Percentiles rank a stretch among this genome's conserved stretches.
These are phyloP conservation scores for Rousettus madagascariensis DNA, from an alignment of 2,797 vertebrate genomes.

Conservation along the genomic window DNA sequence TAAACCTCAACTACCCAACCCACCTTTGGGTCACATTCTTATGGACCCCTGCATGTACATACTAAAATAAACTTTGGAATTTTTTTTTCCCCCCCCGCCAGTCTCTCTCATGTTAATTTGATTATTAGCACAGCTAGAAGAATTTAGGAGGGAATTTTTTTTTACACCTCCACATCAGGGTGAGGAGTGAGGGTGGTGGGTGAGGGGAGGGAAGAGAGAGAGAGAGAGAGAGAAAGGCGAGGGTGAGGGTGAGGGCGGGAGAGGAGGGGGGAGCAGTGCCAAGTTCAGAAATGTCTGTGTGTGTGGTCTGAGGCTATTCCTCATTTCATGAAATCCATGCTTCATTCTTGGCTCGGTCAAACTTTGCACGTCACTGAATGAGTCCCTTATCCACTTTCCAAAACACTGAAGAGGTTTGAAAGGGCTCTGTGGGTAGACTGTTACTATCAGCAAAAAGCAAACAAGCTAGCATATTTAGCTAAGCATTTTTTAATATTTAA, in stretches of 20 bases:
- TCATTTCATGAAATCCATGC: constrained; percentile 82
- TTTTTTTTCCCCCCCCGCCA: neutral
- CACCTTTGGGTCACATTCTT: neutral
- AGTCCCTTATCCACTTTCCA: constrained; percentile 87
- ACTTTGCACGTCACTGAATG: constrained; percentile 84
- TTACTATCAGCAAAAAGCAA: constrained; percentile 87
- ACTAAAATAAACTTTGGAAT: neutral
- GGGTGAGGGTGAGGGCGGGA: neutral
- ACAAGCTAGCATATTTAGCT: constrained; percentile 82
- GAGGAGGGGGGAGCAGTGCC: neutral
- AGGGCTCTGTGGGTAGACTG: constrained; percentile 82
- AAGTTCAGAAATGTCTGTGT: constrained; percentile 80
- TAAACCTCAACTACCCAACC: neutral
- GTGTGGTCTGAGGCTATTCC: constrained; percentile 86
- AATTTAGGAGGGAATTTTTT: neutral
- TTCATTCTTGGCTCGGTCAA: constrained; percentile 83
- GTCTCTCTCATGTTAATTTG: neutral
- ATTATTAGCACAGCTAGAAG: neutral
- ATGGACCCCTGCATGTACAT: neutral
- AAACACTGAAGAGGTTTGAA: constrained; percentile 82
- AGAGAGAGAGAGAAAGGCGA: neutral
- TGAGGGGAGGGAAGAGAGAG: neutral
- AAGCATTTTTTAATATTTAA: constrained; percentile 82
- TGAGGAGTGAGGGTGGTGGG: neutral
- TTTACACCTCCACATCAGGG: neutral